A percentile compares a stretch with the other conserved stretches of the same genome.
Evolutionary conservation across 1,140 invertebrate genomes (phyloP).

Genomic region (Laupala kohalensis): DNA sequence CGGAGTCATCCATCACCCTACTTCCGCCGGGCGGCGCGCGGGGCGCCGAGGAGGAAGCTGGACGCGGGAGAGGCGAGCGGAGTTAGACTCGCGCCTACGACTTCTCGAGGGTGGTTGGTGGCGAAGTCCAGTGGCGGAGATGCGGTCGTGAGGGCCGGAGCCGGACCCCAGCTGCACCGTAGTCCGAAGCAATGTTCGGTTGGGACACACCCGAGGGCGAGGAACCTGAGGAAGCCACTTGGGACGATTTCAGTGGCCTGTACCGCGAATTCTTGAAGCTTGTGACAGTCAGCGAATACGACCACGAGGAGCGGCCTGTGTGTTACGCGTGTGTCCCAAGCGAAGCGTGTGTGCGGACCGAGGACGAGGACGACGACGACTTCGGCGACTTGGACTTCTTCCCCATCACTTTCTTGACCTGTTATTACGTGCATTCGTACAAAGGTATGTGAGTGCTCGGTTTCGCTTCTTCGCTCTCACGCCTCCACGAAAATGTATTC

Average conservation of each 20-base stretch:
- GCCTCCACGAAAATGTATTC: no score
- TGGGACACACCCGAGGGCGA: constrained; percentile 15
- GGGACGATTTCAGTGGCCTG: constrained; percentile 35
- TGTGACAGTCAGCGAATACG: constrained; percentile 48
- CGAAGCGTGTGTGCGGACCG: constrained; percentile 13
- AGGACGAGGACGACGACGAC: background rate
- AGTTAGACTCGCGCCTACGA: no score
- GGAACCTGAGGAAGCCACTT: constrained; percentile 23
- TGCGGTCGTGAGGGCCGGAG: constrained; percentile 6
- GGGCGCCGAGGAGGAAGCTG: background rate
- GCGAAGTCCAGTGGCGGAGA: background rate
- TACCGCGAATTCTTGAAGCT: constrained; percentile 42
- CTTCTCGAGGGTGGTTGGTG: background rate
- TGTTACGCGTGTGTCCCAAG: constrained; percentile 37
- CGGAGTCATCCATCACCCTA: no score
- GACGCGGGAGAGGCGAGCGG: no score
- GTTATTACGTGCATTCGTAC: constrained; percentile 45
- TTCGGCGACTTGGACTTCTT: constrained; percentile 33
- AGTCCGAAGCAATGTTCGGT: constrained; percentile 23
- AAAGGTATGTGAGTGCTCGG: constrained; percentile 48
- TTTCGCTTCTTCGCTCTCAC: no score
- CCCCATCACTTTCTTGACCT: constrained; percentile 43
- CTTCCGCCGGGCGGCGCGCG: no score
- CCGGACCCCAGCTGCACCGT: background rate
- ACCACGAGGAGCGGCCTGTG: constrained; percentile 42